Evolutionary conservation across 2,888 invertebrate species (phyloP).

Genomic region (Cancer borealis): DNA sequence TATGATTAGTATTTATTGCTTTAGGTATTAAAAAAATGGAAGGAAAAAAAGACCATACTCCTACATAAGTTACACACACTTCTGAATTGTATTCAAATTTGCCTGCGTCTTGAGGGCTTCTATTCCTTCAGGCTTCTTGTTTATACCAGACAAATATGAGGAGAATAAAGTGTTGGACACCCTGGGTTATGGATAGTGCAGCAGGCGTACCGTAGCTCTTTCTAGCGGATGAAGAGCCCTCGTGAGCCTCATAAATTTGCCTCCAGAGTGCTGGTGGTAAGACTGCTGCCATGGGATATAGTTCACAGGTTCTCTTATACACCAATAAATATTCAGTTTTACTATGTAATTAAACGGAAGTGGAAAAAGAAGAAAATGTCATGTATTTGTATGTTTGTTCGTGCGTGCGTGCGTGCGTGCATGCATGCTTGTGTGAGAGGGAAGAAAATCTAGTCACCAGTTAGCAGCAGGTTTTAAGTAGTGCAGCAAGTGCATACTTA

Average conservation of each 20-base stretch:
- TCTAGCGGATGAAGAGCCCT: background rate
- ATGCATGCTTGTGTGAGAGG: background rate
- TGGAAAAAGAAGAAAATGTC: background rate
- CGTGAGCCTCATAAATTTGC: slow-evolving; percentile 9
- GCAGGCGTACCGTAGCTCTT: slow-evolving; percentile 18
- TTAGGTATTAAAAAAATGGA: too few species aligned
- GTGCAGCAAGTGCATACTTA: too few species aligned
- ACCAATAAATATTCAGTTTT: background rate
- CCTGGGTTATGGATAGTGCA: background rate
- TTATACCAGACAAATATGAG: background rate
- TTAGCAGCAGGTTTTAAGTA: too few species aligned
- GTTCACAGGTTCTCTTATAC: slow-evolving; percentile 17
- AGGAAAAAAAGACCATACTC: too few species aligned
- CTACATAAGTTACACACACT: background rate
- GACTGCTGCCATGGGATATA: background rate
- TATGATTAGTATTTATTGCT: too few species aligned
- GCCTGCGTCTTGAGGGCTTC: background rate
- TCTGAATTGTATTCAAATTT: background rate
- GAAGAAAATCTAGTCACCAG: too few species aligned
- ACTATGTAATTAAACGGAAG: background rate
- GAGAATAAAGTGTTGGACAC: background rate
- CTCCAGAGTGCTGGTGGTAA: background rate
- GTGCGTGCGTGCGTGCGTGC: background rate
- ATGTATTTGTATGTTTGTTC: background rate
- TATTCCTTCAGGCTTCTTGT: background rate